Base-by-base conservation (phyloP, 1,140 invertebrate species). In the Copidosoma floridanum region DNA sequence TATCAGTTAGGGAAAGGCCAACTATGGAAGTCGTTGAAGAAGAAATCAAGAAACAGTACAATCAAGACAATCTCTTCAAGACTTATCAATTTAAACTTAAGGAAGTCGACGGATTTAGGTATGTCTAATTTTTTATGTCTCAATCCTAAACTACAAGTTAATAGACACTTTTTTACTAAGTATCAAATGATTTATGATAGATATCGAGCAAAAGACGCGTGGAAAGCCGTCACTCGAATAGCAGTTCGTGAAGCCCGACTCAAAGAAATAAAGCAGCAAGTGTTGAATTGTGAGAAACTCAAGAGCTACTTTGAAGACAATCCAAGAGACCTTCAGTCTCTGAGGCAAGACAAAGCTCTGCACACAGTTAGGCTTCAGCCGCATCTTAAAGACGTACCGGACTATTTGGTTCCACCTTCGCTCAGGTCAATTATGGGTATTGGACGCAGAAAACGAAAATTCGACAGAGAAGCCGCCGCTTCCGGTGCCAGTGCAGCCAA, bases 241-340 rank as follows among this genome's bases (percentile, higher is more conserved):
- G 95, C 94, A 0, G 89, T 99, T 0, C 82, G 92, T 52, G 94
- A 99, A 77, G 94, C 95, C 0, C 83, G 97, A 53, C 81, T 99
- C 7, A 94, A 94, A 71, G 97, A 99, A 85, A 98, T 99, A 46
- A 94, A 94, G 79, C 85, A 87, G 55, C 96, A 99, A 82, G 86
- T 99, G 37, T 82, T 99, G 32, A 95, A 93, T 72, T 97, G 93
- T 57, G 85, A 94, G 73, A 95, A 96, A 81, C 79, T 99, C 6
- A 94, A 97, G 84, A 86, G 89, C 10, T 98, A 95, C 77, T 99
- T 99, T 79, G 90, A 95, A 71, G 92, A 97, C 61, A 97, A 99
- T 81, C 94, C 97, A 0, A 83, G 85, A 26, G 97, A 99, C 76
- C 76, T 96, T 14, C 86, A 93, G 66, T 87, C 95, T 0, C 78